Conservation (phyloP, 2,888 invertebrate genomes). For the Drosophila kuntzei region DNA sequence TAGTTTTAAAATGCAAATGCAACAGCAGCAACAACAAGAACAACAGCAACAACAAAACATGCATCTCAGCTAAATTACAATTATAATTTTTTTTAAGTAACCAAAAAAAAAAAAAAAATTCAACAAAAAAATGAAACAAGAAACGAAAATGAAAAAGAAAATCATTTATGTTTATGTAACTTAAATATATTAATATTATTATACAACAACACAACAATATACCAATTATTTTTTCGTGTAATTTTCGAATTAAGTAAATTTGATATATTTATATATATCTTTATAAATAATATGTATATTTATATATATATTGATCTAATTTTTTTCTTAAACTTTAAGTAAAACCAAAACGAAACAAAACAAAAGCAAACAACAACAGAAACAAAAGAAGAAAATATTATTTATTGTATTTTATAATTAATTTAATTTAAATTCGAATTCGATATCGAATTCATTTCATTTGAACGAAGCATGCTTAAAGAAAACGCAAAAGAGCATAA, state of each 20-base stretch:
- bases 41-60: slow-evolving; percentile 55
- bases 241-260: slow-evolving; percentile 63
- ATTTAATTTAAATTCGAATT: slow-evolving; percentile 61
- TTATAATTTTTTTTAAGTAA: slow-evolving; percentile 68
- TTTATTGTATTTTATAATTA: slow-evolving; percentile 78
- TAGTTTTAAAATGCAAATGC: slow-evolving; percentile 70
- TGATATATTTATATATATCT: slow-evolving; percentile 39
- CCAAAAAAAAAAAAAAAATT: slow-evolving; percentile 11
- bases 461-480: slow-evolving; percentile 46
- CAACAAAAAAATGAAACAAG: slow-evolving; percentile 14
- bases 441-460: slow-evolving; percentile 38
- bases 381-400: slow-evolving; percentile 58
- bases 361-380: slow-evolving; percentile 50
- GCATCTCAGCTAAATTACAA: slow-evolving; percentile 72
- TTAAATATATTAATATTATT: slow-evolving; percentile 51
- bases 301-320: slow-evolving; percentile 45
- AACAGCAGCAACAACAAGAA: slow-evolving; percentile 41
- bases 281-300: slow-evolving; percentile 40
- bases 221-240: slow-evolving; percentile 64
- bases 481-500: slow-evolving; percentile 36
- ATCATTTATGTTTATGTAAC: slow-evolving; percentile 58
- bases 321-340: slow-evolving; percentile 59
- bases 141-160: slow-evolving; percentile 19
- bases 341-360: slow-evolving; percentile 29
- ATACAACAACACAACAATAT: slow-evolving; percentile 43